Base-by-base conservation (phyloP, 2,113 vertebrate species). In the Rana temporaria region DNA sequence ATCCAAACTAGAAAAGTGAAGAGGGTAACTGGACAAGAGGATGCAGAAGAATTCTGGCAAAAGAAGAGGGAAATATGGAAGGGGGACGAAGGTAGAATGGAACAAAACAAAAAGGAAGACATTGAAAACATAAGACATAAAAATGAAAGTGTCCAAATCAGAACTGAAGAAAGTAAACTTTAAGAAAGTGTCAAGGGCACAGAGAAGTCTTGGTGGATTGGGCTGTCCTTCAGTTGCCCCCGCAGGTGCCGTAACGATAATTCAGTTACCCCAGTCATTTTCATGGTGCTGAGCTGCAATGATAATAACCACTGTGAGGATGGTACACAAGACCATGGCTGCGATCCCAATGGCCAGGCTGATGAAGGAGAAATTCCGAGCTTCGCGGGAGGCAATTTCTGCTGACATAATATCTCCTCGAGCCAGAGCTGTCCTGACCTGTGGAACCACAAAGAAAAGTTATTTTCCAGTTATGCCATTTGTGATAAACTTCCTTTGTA, bases 281-380 rank as follows among this genome's bases (percentile, higher is more conserved):
- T 98, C 96, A 1, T 98, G 96, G 85, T 97, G 96, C 92, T 97
- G 96, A 7, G 96, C 96, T 48, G 96, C 96, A n/a, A 98, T 98
- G 92, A 98, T 97, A 89, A 98, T 95, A 52, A 98, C 96, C 56
- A 97, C 96, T 0, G 96, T 98, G 74, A 98, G 95, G 88, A 98
- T 98, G 90, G 96, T 97, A 87, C 96, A 98, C 74, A 98, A 92
- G 84, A 97, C 96, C 82, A 98, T 97, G 87, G 96, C 96, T 57
- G 96, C 96, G 30, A 98, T 97, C 88, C 96, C 96, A 68, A 98
- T 96, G 0, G 96, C 96, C 90, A 98, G 87, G 87, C 96, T 97
- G 92, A 98, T 98, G 94, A 98, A 98, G 87, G 96, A 97, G 94
- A 97, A 98, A 90, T 98, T 98, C 62, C 96, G 95, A 0, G 96